Evolutionary conservation across 2,797 vertebrate genomes (phyloP).

Genomic region (Phrynocephalus guinanensis): DNA sequence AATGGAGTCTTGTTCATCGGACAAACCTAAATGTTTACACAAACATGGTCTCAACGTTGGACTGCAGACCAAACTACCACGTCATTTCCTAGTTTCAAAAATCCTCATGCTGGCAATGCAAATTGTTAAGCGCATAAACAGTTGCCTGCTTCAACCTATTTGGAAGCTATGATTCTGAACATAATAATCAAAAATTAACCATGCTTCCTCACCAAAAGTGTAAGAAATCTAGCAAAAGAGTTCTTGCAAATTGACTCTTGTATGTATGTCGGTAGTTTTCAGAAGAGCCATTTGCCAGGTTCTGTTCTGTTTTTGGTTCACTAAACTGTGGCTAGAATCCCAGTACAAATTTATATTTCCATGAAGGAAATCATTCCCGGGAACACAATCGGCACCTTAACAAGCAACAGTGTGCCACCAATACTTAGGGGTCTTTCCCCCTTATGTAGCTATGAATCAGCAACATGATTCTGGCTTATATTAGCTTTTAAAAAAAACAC

Average conservation of each 20-base stretch:
- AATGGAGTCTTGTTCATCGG: conserved; percentile 93
- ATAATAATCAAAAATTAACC: not conserved
- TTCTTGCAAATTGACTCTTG: not conserved
- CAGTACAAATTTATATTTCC: too few relatives aligned
- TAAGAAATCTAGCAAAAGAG: not conserved
- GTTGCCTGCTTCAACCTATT: not conserved
- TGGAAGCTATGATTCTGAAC: not conserved
- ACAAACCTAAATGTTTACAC: conserved; percentile 84
- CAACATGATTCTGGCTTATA: not conserved
- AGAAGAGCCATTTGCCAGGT: not conserved
- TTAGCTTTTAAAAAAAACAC: not conserved
- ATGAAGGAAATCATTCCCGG: too few relatives aligned
- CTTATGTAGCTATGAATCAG: too few relatives aligned
- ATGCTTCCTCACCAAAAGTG: not conserved
- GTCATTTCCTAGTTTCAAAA: not conserved
- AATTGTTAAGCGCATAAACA: not conserved
- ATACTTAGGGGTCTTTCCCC: too few relatives aligned
- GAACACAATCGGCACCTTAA: too few relatives aligned
- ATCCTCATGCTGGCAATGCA: not conserved
- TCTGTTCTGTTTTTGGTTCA: too few relatives aligned
- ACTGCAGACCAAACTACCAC: conserved; percentile 11
- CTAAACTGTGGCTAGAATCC: too few relatives aligned
- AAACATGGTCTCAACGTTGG: conserved; percentile 15
- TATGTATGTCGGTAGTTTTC: not conserved
- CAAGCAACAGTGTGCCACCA: too few relatives aligned